Percentiles rank a stretch among this genome's conserved stretches.
Conservation (phyloP, 2,113 vertebrate species). For the Cricetomys ansorgei region DNA sequence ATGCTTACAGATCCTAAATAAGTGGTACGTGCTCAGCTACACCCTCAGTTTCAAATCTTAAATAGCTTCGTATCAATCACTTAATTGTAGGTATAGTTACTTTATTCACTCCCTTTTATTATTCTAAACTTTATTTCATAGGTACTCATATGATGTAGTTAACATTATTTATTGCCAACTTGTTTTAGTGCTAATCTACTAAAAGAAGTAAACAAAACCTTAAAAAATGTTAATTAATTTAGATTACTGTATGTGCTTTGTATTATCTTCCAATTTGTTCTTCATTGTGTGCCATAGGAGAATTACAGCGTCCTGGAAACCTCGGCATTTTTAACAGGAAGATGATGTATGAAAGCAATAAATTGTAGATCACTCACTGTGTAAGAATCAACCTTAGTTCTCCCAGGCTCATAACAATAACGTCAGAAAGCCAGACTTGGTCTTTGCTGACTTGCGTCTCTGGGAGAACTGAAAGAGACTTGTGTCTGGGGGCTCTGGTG, state of each 20-base stretch:
- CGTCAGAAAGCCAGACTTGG: no score
- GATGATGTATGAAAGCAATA: neutral
- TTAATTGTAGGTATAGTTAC: neutral
- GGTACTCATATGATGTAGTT: constrained; percentile 26
- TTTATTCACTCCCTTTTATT: constrained; percentile 6
- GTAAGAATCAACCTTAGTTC: neutral
- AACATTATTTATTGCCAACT: constrained; percentile 32
- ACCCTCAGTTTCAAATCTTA: neutral
- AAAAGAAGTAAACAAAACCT: neutral
- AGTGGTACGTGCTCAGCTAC: neutral
- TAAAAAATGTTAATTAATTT: constrained; percentile 39
- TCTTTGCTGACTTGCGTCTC: neutral
- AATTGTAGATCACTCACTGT: neutral
- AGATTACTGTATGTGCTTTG: neutral
- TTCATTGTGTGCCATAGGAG: constrained; percentile 24
- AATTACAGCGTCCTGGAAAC: neutral
- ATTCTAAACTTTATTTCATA: constrained; percentile 50
- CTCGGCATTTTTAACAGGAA: neutral
- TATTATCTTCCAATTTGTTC: neutral
- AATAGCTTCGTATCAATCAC: constrained; percentile 19
- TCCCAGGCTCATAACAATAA: neutral
- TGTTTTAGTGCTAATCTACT: neutral
- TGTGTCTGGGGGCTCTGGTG: neutral
- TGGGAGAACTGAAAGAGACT: neutral
- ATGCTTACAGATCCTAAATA: neutral